Evolutionary conservation across 2,113 vertebrate genomes (phyloP).

Genomic region (Xerus inauris): DNA sequence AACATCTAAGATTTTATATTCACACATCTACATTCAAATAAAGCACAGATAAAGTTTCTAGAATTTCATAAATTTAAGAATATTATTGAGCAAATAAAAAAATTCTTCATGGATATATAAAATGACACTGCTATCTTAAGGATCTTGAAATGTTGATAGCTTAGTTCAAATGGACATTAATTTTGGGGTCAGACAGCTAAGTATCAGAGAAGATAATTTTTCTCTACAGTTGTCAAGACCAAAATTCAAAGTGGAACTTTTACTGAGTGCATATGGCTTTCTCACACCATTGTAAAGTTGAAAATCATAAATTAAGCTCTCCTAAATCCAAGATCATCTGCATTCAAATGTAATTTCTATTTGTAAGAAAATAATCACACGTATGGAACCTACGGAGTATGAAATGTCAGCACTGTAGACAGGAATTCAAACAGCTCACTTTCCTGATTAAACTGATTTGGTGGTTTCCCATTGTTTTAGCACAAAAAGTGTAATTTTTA

Average conservation of each 20-base stretch:
- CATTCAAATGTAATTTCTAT: not conserved
- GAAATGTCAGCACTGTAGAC: not conserved
- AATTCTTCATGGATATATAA: not conserved
- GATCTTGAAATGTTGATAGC: not conserved
- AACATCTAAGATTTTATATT: not conserved
- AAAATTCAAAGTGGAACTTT: not conserved
- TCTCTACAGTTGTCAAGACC: not conserved
- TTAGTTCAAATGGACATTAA: constrained; percentile 2
- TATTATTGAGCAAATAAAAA: not conserved
- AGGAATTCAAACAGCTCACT: not conserved
- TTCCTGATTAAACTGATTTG: not conserved
- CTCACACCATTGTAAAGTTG: not conserved
- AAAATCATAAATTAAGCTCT: not conserved
- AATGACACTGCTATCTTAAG: not conserved
- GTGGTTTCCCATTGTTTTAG: not conserved
- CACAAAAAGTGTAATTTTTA: not conserved
- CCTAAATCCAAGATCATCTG: not conserved
- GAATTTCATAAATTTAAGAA: not conserved
- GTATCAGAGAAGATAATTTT: not conserved
- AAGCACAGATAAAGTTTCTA: not conserved
- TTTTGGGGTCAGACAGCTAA: not conserved
- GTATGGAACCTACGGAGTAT: not conserved
- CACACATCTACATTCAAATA: not conserved
- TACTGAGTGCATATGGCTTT: not conserved
- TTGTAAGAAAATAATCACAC: constrained; percentile 1